These are phyloP conservation scores for Excalfactoria chinensis DNA, from an alignment of 2,113 vertebrate genomes.

Conservation along the genomic window DNA sequence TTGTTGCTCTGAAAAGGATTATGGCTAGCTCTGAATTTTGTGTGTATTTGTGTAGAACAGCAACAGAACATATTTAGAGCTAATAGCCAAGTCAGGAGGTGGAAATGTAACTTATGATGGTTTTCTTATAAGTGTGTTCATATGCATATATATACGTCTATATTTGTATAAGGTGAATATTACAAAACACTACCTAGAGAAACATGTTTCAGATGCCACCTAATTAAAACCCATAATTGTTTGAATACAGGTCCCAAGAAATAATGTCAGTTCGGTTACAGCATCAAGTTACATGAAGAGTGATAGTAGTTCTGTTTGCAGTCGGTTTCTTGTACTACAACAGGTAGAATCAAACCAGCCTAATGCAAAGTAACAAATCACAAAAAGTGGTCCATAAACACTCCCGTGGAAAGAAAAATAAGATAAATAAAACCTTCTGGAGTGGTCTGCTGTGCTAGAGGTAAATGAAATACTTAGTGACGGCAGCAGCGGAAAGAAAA, in stretches of 20 bases:
- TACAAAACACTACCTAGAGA: neutral
- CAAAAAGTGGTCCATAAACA: slow-evolving; percentile 61
- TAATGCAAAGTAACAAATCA: slow-evolving; percentile 42
- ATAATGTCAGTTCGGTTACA: neutral
- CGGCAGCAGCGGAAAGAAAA: slow-evolving; percentile 68
- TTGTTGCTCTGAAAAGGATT: neutral
- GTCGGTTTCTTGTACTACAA: slow-evolving; percentile 59
- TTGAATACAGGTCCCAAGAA: slow-evolving; percentile 7
- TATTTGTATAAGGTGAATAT: neutral
- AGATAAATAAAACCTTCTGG: slow-evolving; percentile 9
- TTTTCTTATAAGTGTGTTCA: neutral
- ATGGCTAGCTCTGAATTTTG: neutral
- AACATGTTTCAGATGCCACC: neutral
- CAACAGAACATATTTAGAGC: neutral
- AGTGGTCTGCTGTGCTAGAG: slow-evolving; percentile 59
- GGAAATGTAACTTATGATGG: neutral
- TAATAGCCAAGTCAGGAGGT: neutral
- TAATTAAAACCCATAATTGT: neutral
- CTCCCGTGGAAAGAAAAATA: neutral
- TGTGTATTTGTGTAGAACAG: neutral
- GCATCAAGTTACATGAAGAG: neutral
- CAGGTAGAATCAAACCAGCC: slow-evolving; percentile 34
- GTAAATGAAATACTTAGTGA: slow-evolving; percentile 82
- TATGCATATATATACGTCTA: neutral
- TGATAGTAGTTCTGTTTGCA: slow-evolving; percentile 26